Base-by-base conservation (phyloP, 2,888 invertebrate genomes). In the Heterodera filipjevi region DNA sequence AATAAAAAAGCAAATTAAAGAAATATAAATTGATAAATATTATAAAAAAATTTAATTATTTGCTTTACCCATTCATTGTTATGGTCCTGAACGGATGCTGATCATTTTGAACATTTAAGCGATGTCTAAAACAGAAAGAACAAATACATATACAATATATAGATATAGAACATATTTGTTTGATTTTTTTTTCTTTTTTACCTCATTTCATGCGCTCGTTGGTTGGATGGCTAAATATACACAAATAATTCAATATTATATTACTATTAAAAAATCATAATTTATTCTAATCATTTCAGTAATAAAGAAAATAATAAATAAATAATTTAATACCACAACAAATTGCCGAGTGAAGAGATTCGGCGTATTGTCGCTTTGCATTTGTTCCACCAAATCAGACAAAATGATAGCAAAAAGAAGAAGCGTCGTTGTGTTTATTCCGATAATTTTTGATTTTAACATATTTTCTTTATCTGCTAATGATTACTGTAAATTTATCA, bases 301-400 rank as follows among this genome's bases (percentile, higher is more conserved):
- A n/a, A n/a, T n/a, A n/a, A n/a, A n/a, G n/a, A n/a, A n/a, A n/a
- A n/a, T n/a, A n/a, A n/a, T 44, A 44, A 44, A 44, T 44, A 12
- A 44, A 44, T 44, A n/a, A n/a, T 44, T 10, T 44, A 8, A 6
- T 59, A 59, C 59, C 59, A 27, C 22, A 59, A 59, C 1, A 27
- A 59, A 59, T 59, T 59, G 59, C 27, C 59, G 59, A 12, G n/a
- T 59, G 59, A 59, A 59, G 10, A 27, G 27, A n/a, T 59, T 59
- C 12, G 59, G 27, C 8, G 59, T 10, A 22, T 59, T 59, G 27
- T 59, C 59, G 27, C 59, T 59, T 59, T 59, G 59, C 59, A 59
- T 27, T n/a, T 59, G 59, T 59, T 59, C 59, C 59, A 59, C 59
- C 59, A 59, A 59, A 59, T n/a, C 27, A 27, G 22, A 59, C n/a